Percentiles rank a stretch among this genome's conserved stretches.
These are phyloP conservation scores for Botrylloides violaceus DNA, from an alignment of 23 tunicate genomes.

Conservation along the genomic window DNA sequence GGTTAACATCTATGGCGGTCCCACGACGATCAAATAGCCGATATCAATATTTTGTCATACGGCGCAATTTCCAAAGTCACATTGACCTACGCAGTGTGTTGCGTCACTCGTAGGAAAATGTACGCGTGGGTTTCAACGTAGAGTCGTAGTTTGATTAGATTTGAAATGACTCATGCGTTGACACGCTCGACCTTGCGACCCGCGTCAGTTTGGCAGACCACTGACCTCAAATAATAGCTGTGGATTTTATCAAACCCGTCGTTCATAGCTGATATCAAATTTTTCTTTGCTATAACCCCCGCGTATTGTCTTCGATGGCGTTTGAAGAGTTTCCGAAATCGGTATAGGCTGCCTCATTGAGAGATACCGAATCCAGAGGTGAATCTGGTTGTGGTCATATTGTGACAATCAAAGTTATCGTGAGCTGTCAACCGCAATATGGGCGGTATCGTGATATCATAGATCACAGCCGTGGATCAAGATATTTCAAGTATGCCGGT, in stretches of 20 bases:
- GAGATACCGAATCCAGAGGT: not conserved
- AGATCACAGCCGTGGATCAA: not conserved
- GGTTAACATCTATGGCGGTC: too few relatives aligned
- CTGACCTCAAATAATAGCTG: not conserved
- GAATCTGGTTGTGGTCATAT: not conserved
- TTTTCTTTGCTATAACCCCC: not conserved
- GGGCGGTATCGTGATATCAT: not conserved
- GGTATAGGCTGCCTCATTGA: not conserved
- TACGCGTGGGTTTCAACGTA: too few relatives aligned
- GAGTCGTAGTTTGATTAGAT: too few relatives aligned
- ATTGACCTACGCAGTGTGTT: too few relatives aligned
- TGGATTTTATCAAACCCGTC: not conserved
- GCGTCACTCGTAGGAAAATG: too few relatives aligned
- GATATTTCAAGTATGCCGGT: not conserved
- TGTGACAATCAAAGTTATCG: constrained; percentile 2
- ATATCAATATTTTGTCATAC: too few relatives aligned
- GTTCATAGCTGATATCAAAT: not conserved
- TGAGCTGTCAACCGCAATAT: not conserved
- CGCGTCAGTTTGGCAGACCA: not conserved
- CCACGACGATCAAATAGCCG: too few relatives aligned
- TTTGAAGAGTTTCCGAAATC: not conserved
- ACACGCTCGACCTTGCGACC: not conserved
- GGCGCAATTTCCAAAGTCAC: too few relatives aligned
- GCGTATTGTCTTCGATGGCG: not conserved
- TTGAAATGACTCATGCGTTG: not conserved